Evolutionary conservation across 2,113 vertebrate species (phyloP).

Genomic region (Rhegmatorhina hoffmannsi): DNA sequence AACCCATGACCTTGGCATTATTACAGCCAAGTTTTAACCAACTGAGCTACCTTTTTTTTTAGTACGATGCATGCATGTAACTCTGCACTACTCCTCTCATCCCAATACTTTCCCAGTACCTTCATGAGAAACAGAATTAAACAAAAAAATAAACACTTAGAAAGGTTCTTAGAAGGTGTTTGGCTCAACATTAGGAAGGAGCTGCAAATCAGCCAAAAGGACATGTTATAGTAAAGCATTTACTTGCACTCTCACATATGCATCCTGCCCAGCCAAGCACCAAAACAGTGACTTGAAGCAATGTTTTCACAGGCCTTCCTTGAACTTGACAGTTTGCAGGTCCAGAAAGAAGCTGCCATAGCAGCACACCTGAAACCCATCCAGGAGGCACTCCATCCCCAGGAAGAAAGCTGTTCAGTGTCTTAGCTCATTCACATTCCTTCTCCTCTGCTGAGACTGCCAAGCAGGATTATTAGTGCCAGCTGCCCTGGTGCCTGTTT

Average conservation of each 20-base stretch:
- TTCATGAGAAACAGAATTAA: not conserved
- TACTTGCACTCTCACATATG: not conserved
- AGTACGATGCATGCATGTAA: not conserved
- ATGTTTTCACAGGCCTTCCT: not conserved
- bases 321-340: not conserved
- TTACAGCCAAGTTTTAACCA: no score
- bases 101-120: not conserved
- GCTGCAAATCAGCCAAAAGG: not conserved
- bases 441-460: not conserved
- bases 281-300: not conserved
- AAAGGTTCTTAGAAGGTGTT: not conserved
- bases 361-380: slow-evolving; percentile 25
- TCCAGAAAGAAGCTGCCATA: not conserved
- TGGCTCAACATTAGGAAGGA: not conserved
- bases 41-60: no score
- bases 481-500: slow-evolving; percentile 1
- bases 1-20: no score
- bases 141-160: not conserved
- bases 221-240: not conserved
- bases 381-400: not conserved
- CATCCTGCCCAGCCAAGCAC: not conserved
- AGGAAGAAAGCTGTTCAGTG: not conserved
- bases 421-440: not conserved
- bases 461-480: not conserved
- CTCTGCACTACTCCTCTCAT: not conserved